A percentile compares a stretch with the other conserved stretches of the same genome.
These are phyloP conservation scores for Atlantisia rogersi DNA, from an alignment of 2,113 vertebrate species.

Conservation along the genomic window DNA sequence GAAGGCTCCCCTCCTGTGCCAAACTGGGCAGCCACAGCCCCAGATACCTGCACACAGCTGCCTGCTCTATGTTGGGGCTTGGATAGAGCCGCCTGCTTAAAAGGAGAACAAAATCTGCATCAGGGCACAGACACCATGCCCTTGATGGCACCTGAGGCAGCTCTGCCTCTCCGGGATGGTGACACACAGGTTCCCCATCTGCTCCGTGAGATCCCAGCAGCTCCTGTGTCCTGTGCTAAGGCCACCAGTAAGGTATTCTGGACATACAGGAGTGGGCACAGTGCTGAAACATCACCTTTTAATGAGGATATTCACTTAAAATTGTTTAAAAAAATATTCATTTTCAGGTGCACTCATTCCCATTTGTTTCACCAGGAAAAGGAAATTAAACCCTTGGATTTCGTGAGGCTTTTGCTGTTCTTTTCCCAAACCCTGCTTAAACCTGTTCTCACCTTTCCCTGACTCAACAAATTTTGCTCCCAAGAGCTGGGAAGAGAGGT, in stretches of 20 bases:
- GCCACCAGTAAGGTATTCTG: background rate
- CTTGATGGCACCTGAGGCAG: no score
- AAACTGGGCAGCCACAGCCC: background rate
- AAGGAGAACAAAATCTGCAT: background rate
- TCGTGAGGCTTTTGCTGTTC: background rate
- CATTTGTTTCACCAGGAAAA: background rate
- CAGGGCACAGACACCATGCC: no score
- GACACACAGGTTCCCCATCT: no score
- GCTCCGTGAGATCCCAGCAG: background rate
- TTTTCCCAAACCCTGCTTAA: background rate
- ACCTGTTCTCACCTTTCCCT: background rate
- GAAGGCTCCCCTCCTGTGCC: accelerated
- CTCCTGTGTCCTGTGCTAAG: accelerated
- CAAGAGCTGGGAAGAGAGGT: accelerated
- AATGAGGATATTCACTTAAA: accelerated
- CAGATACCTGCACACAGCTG: background rate
- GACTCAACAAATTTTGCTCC: background rate
- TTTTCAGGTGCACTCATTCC: background rate
- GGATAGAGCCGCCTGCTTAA: background rate
- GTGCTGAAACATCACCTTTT: background rate
- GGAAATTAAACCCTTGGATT: background rate
- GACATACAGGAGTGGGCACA: accelerated
- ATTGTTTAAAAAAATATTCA: accelerated
- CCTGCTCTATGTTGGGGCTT: background rate
- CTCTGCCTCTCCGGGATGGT: background rate